These are phyloP conservation scores for Hippocampus zosterae DNA, from an alignment of 2,113 vertebrate species.

Conservation along the genomic window DNA sequence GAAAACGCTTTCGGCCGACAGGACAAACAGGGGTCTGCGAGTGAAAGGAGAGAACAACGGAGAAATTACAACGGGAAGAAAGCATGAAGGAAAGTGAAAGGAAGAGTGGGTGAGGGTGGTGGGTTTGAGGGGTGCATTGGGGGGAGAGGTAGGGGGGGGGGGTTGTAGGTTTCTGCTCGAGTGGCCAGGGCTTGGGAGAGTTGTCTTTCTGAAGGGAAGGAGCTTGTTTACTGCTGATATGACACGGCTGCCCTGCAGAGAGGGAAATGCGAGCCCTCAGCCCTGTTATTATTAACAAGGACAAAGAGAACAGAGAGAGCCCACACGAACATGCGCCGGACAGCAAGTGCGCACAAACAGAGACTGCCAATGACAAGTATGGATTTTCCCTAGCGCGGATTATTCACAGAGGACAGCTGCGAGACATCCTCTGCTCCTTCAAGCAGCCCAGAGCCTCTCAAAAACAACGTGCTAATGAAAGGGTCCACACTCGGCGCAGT, in stretches of 20 bases:
- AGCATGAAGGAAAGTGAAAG: conserved; percentile 57
- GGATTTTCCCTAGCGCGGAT: conserved; percentile 71
- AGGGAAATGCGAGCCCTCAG: conserved; percentile 75
- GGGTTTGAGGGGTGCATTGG: not conserved
- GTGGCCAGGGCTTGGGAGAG: conserved; percentile 70
- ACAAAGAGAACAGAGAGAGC: conserved; percentile 75
- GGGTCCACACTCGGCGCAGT: conserved; percentile 43
- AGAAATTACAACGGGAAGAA: conserved; percentile 32
- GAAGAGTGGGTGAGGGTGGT: conserved; percentile 33
- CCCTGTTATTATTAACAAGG: conserved; percentile 85
- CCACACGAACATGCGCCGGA: conserved; percentile 55
- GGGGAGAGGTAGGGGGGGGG: too few relatives aligned
- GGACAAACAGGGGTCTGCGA: conserved; percentile 58
- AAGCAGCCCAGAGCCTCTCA: conserved; percentile 53
- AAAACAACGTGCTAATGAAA: conserved; percentile 66
- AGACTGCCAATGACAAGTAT: conserved; percentile 75
- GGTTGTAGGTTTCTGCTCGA: conserved; percentile 75
- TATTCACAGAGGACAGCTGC: conserved; percentile 76
- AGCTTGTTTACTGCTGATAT: conserved; percentile 80
- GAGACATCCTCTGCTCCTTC: conserved; percentile 59
- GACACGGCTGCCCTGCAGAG: conserved; percentile 77
- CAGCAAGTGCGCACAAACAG: conserved; percentile 24
- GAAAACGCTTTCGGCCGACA: conserved; percentile 61
- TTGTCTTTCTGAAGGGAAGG: conserved; percentile 73
- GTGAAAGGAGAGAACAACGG: conserved; percentile 38